Base-by-base conservation (phyloP, 2,797 vertebrate species). In the Valencia hispanica region DNA sequence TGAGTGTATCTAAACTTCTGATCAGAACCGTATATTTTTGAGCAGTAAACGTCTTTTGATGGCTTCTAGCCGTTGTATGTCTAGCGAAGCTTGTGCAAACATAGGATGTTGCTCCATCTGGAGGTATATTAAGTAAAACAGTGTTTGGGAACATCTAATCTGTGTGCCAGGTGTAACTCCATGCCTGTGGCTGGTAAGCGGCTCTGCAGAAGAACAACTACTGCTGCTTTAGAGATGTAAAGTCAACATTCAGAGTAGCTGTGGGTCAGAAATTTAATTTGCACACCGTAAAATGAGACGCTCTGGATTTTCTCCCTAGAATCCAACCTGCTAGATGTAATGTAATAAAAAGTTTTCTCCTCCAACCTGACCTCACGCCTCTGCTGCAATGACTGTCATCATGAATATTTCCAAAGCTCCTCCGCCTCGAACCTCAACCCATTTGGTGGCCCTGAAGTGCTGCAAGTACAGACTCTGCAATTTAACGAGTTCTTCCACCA, bases 191-290 rank as follows among this genome's bases (percentile, higher is more conserved):
- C 41, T 45, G 27, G 53, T 45, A 61, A 43, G 61, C 34, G 25
- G 10, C 27, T 32, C 22, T 47, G 39, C 27, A 32, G 27, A 61
- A 10, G 41, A 32, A 47, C 55, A 51, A 15, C 45, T 45, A 4
- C 53, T 45, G 34, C 48, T 71, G 48, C 48, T 71, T 53, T 73
- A 47, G 51, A 57, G 55, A 36, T 27, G 10, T n/a, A 17, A 39
- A n/a, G 7, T 72, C 70, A 55, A 55, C 51, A 18, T 27, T 57
- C 36, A 57, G 8, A 43, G 53, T 18, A 73, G 55, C 39, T 73
- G 71, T 45, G 71, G 55, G 55, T 61, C 71, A 25, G 55, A 73
- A 73, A 32, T 45, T 45, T 32, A 8, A 27, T 73, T 73, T 61
- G 5, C 41, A 45, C 41, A 61, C 41, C 30, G 14, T 12, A 61